Evolutionary conservation across 1,140 invertebrate genomes (phyloP), one percentile per base, ranked within the genome.

Genomic region (Drosophila murphyi): DNA sequence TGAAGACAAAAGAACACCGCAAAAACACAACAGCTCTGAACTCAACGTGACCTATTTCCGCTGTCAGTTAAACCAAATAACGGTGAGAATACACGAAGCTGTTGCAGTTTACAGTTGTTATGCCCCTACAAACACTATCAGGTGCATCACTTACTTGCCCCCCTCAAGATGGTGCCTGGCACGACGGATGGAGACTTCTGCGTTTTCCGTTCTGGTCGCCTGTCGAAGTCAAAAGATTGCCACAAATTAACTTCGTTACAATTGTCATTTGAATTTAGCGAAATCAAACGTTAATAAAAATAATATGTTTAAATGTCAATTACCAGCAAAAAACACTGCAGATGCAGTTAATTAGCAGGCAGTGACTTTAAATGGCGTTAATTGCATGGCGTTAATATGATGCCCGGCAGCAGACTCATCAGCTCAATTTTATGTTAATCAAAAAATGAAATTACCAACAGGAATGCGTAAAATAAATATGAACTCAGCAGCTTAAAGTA

Each of bases 291-390:
- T 0, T 41, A 41, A 41, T 4, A n/a, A 41, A 41, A n/a, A 8
- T 8, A 7, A 7, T 2, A 39, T 39, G 12, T 12, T 12, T 12
- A 8, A 43, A 43, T n/a, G 39, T 43, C 10, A 43, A 43, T 43
- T 43, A 43, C 6, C 39, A 3, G 34, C 6, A 12, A 12, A 34
- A 10, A 57, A 45, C 6, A 67, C 59, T 73, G 47, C 68, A 67
- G 78, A 45, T 55, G 48, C 47, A 83, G 76, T 88, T 88, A 88
- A 88, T 88, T 88, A 88, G 67, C 77, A 68, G 68, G 60, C 80
- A 67, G 48, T 55, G 80, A 80, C 72, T 89, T 82, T 88, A 72
- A 88, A 89, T 83, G 70, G 77, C 80, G 77, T 88, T 88, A 85
- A 85, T 85, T 86, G 74, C 65, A 61, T 57, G 65, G 41, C 74